phyloP scores from a whole-genome alignment of 2,113 vertebrate genomes.

The Rhegmatorhina hoffmannsi region DNA sequence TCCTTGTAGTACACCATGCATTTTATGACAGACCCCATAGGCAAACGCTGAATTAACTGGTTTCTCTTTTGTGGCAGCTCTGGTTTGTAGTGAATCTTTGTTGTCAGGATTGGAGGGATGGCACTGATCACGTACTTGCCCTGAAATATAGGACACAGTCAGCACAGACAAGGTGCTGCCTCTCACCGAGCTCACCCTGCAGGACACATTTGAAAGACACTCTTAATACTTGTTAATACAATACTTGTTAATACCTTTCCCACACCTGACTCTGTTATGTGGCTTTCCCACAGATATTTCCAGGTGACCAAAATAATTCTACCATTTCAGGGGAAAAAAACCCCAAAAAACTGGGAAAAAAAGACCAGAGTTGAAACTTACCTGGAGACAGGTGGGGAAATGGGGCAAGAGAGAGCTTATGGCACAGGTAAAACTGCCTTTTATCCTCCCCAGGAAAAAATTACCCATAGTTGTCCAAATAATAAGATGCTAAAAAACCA shows the following conservation, averaged over 20 bases:
- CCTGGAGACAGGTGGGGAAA: not conserved
- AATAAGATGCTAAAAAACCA: not conserved
- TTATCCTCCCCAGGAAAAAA: not conserved
- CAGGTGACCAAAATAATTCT: not conserved
- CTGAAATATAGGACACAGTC: constrained; percentile 73
- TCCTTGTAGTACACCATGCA: constrained; percentile 97
- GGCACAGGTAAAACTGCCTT: not conserved
- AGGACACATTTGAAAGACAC: accelerated
- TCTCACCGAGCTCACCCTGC: accelerated
- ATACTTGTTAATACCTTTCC: not conserved
- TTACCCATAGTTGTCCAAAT: not conserved
- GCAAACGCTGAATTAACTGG: constrained; percentile 91
- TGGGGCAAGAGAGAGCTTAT: not conserved
- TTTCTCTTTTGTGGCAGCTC: constrained; percentile 89
- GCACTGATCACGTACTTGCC: constrained; percentile 88
- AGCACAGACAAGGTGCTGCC: not conserved
- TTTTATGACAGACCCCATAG: constrained; percentile 95
- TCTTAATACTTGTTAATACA: not conserved
- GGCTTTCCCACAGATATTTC: not conserved
- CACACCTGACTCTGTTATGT: not conserved
- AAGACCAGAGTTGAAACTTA: not conserved
- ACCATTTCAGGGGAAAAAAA: not conserved
- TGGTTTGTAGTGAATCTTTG: constrained; percentile 92
- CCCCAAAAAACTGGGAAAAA: not conserved
- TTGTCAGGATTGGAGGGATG: constrained; percentile 85